Percentiles rank a stretch among this genome's conserved stretches.
Conservation (phyloP, 1,140 invertebrate genomes). For the Zaprionus africanus region DNA sequence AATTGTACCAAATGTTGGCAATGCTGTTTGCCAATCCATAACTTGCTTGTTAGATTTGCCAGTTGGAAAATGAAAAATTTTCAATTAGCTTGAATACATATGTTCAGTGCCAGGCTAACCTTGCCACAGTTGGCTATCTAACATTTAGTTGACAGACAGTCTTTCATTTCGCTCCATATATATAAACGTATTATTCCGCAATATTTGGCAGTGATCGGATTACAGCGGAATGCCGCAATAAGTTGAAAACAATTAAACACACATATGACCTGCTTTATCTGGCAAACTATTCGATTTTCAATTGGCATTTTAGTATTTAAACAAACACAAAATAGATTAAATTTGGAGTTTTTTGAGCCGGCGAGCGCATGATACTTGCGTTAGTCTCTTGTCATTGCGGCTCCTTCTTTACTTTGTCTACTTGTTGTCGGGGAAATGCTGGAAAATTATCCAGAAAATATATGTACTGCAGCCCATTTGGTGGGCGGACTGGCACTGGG, state of each 20-base stretch:
- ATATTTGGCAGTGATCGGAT: background rate
- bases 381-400: constrained; percentile 5
- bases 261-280: background rate
- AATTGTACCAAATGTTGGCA: background rate
- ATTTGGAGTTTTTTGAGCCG: background rate
- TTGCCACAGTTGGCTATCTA: background rate
- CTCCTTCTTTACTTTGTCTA: constrained; percentile 29
- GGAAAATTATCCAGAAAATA: constrained; percentile 68
- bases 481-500: constrained; percentile 15
- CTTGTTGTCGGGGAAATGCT: constrained; percentile 48
- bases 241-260: background rate
- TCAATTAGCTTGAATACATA: constrained; percentile 73
- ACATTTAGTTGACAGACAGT: background rate
- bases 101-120: constrained; percentile 10
- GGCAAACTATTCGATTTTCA: background rate
- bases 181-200: background rate
- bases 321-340: background rate
- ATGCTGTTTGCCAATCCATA: constrained; percentile 15
- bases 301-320: background rate
- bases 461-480: constrained; percentile 46
- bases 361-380: constrained; percentile 10
- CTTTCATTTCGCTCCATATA: constrained; percentile 14
- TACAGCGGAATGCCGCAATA: background rate
- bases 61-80: constrained; percentile 38
- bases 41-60: constrained; percentile 32